phyloP scores from a whole-genome alignment of 1,140 invertebrate species.

The Nasonia giraulti region DNA sequence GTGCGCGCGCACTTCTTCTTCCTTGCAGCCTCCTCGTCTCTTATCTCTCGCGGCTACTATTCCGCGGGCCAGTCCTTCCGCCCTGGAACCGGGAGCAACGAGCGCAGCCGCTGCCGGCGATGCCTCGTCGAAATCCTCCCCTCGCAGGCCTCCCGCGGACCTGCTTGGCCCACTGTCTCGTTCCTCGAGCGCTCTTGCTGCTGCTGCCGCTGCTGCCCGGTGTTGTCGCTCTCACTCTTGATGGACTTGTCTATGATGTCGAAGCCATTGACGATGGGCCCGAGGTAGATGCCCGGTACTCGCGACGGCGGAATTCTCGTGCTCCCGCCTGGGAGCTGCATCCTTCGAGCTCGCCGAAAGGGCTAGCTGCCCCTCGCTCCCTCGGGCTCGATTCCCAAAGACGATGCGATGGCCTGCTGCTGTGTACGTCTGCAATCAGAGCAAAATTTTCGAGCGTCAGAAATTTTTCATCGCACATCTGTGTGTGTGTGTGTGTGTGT shows the following conservation, averaged over 20 bases:
- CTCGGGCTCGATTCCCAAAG: slow-evolving; percentile 69
- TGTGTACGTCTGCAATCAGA: slow-evolving; percentile 61
- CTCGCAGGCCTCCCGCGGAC: slow-evolving; percentile 51
- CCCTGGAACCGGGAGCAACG: slow-evolving; percentile 68
- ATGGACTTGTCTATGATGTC: slow-evolving; percentile 58
- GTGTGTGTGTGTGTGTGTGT: too few species aligned
- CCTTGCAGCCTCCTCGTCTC: slow-evolving; percentile 28
- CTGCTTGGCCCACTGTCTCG: slow-evolving; percentile 63
- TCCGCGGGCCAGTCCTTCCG: slow-evolving; percentile 68
- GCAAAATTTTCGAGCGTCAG: slow-evolving; percentile 3
- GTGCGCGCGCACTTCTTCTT: slow-evolving; percentile 8
- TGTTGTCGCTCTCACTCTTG: slow-evolving; percentile 55
- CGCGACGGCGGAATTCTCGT: slow-evolving; percentile 57
- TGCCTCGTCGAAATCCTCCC: slow-evolving; percentile 12
- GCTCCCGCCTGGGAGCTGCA: slow-evolving; percentile 75
- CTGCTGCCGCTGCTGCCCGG: not conserved
- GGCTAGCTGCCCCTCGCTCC: slow-evolving; percentile 72
- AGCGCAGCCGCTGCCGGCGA: slow-evolving; percentile 56
- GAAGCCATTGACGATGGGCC: slow-evolving; percentile 62
- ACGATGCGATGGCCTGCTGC: slow-evolving; percentile 52
- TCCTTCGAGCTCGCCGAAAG: slow-evolving; percentile 74
- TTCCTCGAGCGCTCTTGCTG: not conserved
- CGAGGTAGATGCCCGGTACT: slow-evolving; percentile 64
- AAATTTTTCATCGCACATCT: too few species aligned
- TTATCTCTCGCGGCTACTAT: slow-evolving; percentile 60